A percentile compares a stretch with the other conserved stretches of the same genome.
Evolutionary conservation across 2,797 vertebrate species (phyloP).

Genomic region (Semotilus atromaculatus): DNA sequence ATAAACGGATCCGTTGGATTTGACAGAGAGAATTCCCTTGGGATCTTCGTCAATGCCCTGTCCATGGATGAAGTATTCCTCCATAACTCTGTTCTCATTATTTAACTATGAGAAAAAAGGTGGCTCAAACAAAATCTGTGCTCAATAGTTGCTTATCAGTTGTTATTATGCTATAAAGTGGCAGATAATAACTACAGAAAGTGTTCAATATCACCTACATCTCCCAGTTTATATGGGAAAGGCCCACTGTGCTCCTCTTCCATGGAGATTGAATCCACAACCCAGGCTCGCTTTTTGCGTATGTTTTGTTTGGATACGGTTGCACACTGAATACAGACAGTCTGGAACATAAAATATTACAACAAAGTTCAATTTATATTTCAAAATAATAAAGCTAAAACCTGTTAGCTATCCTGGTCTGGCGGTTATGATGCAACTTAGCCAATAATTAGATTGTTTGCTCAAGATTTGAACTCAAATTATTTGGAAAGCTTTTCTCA

Average conservation of each 20-base stretch:
- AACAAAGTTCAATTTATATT: not conserved
- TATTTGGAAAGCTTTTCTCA: not conserved
- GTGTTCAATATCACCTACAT: conserved; percentile 7
- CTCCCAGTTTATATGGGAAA: conserved; percentile 40
- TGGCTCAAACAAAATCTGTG: too few relatives aligned
- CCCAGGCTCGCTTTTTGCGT: conserved; percentile 40
- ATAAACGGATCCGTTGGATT: not conserved
- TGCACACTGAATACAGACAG: not conserved
- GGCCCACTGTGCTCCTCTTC: conserved; percentile 26
- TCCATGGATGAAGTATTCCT: conserved; percentile 5
- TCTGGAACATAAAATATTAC: not conserved
- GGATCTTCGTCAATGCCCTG: conserved; percentile 25
- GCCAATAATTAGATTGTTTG: not conserved
- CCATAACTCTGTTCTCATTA: not conserved
- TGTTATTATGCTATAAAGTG: not conserved
- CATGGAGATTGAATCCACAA: conserved; percentile 13
- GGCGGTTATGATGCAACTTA: not conserved
- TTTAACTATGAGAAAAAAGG: conserved; percentile 16
- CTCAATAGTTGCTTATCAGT: not conserved
- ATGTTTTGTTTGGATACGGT: not conserved
- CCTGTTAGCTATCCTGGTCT: too few relatives aligned
- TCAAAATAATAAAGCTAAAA: not conserved
- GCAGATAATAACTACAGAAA: not conserved
- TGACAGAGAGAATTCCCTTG: conserved; percentile 15
- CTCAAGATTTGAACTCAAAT: not conserved